Percentiles rank a stretch among this genome's conserved stretches.
Evolutionary conservation across 2,888 invertebrate species (phyloP).

Genomic region (Dicranocentrus wangi): DNA sequence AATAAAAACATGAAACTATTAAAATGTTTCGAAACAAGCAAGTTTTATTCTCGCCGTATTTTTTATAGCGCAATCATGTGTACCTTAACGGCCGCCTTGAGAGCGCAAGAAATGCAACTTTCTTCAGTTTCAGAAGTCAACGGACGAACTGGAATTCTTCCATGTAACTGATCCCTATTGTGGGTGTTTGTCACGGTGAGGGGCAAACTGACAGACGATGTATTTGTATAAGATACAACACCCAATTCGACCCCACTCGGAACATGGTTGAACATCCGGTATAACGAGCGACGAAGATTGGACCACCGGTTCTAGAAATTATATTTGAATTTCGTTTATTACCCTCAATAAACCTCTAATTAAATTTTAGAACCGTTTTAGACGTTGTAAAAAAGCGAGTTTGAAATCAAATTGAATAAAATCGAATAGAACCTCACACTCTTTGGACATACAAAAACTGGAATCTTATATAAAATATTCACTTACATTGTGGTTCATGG

Average conservation of each 20-base stretch:
- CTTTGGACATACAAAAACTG: too few species aligned
- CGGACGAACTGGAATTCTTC: conserved; percentile 73
- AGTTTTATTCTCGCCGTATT: too few species aligned
- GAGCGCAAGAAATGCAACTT: conserved; percentile 71
- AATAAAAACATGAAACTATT: not conserved
- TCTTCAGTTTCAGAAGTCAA: conserved; percentile 68
- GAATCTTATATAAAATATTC: not conserved
- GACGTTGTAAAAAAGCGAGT: not conserved
- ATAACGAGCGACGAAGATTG: conserved; percentile 72
- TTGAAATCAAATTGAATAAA: not conserved
- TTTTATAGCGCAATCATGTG: not conserved
- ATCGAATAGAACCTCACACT: not conserved
- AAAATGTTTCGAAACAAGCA: not conserved
- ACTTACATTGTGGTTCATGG: conserved; percentile 73
- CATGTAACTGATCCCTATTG: conserved; percentile 73
- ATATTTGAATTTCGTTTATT: conserved; percentile 12
- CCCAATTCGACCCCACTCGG: conserved; percentile 73
- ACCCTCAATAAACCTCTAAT: conserved; percentile 17
- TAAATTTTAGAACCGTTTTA: too few species aligned
- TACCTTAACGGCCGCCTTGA: conserved; percentile 72
- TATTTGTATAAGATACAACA: conserved; percentile 73
- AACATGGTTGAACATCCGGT: conserved; percentile 73
- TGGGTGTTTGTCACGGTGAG: conserved; percentile 72
- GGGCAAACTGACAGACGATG: conserved; percentile 71
- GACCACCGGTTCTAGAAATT: conserved; percentile 73